phyloP scores from a whole-genome alignment of 2,113 vertebrate genomes.

The Aldabrachelys gigantea region DNA sequence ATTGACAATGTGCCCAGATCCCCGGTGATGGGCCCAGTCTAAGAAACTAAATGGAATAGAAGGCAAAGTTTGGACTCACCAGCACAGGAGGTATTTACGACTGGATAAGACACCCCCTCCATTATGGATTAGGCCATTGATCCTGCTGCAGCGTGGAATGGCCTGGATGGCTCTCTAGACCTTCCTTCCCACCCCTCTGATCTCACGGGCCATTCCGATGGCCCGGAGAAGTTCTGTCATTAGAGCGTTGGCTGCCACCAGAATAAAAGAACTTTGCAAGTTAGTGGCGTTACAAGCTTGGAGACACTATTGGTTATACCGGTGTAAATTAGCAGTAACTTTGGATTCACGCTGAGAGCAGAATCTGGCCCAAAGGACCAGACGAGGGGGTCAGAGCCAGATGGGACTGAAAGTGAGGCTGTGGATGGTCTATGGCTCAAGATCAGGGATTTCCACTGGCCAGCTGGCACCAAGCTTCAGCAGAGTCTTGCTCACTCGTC shows the following conservation, averaged over 20 bases:
- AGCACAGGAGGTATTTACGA: not conserved
- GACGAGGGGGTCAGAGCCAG: not conserved
- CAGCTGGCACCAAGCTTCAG: not conserved
- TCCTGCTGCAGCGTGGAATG: too few relatives aligned
- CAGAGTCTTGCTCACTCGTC: not conserved
- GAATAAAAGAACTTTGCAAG: accelerated
- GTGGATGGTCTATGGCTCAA: not conserved
- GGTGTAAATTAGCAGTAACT: not conserved
- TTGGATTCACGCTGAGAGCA: not conserved
- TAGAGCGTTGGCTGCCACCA: accelerated
- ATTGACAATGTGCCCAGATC: not conserved
- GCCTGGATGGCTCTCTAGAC: not conserved
- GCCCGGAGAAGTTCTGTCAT: not conserved
- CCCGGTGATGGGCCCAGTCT: not conserved
- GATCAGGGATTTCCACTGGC: not conserved
- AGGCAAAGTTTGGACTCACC: not conserved
- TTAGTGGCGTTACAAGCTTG: accelerated
- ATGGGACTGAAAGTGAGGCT: not conserved
- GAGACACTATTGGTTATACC: not conserved
- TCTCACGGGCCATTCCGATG: not conserved
- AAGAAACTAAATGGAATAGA: not conserved
- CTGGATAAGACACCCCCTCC: not conserved
- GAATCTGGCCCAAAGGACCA: not conserved
- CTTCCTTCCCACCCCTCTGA: not conserved
- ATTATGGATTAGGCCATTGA: not conserved